Evolutionary conservation across 2,888 invertebrate genomes (phyloP).

Genomic region (Ellobium chinense): DNA sequence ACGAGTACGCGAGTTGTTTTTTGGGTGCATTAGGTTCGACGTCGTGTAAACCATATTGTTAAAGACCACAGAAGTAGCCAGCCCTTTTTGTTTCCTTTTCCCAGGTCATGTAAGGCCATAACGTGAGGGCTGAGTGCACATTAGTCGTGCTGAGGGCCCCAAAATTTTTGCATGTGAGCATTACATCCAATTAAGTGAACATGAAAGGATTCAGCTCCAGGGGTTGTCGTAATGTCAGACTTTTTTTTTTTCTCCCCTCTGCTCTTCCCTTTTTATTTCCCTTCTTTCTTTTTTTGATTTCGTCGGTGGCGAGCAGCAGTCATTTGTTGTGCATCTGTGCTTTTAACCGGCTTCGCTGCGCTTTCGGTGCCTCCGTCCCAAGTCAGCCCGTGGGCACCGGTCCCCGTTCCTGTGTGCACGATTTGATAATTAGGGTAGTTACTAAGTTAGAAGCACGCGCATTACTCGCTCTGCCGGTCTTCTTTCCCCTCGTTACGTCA

Average conservation of each 20-base stretch:
- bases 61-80: too few species aligned
- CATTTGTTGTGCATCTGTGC: slow-evolving; percentile 39
- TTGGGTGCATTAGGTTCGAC: too few species aligned
- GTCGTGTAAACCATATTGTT: too few species aligned
- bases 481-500: slow-evolving; percentile 22
- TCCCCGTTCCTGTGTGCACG: slow-evolving; percentile 13
- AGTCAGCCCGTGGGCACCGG: slow-evolving; percentile 11
- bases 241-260: not conserved
- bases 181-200: slow-evolving; percentile 32
- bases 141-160: slow-evolving; percentile 1
- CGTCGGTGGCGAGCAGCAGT: slow-evolving; percentile 5
- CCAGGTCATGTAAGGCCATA: too few species aligned
- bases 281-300: not conserved
- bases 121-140: not conserved
- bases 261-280: not conserved
- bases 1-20: too few species aligned
- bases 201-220: slow-evolving; percentile 35
- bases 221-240: slow-evolving; percentile 28
- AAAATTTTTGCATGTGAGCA: slow-evolving; percentile 25
- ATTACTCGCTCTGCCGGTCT: slow-evolving; percentile 30
- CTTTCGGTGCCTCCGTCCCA: slow-evolving; percentile 14
- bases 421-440: slow-evolving; percentile 39
- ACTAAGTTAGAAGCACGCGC: slow-evolving; percentile 22
- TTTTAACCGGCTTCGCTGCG: slow-evolving; percentile 30
- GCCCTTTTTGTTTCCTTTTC: too few species aligned